These are phyloP conservation scores for Trachelus troglodyta DNA, from an alignment of 2,888 invertebrate genomes.

Conservation along the genomic window DNA sequence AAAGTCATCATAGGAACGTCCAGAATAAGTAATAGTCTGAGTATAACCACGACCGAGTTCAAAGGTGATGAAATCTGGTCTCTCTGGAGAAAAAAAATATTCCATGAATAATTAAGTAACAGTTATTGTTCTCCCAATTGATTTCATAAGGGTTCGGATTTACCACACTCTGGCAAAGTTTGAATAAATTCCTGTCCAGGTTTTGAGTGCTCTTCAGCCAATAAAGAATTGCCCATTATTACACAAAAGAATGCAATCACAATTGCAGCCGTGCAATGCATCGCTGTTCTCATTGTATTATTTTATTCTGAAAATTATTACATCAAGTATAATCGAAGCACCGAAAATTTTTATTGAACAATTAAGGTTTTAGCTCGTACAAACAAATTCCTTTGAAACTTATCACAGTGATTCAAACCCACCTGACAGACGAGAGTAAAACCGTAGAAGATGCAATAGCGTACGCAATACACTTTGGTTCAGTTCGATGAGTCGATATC, in stretches of 20 bases:
- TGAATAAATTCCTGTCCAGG: slow-evolving; percentile 31
- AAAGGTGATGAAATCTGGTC: slow-evolving; percentile 35
- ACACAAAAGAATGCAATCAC: not conserved
- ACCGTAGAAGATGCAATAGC: not conserved
- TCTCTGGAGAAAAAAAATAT: slow-evolving; percentile 27
- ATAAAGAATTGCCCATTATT: not conserved
- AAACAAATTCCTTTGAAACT: not conserved
- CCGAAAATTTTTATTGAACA: not conserved
- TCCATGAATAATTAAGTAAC: not conserved
- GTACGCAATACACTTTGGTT: not conserved
- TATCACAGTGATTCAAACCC: not conserved
- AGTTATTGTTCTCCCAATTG: not conserved
- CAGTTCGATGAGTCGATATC: not conserved
- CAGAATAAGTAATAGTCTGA: slow-evolving; percentile 22
- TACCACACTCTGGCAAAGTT: slow-evolving; percentile 33
- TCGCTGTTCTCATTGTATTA: not conserved
- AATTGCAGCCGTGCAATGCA: not conserved
- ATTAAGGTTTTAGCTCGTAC: not conserved
- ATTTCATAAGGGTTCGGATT: slow-evolving; percentile 6
- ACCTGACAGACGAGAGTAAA: not conserved
- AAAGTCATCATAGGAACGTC: slow-evolving; percentile 20
- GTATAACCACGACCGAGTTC: slow-evolving; percentile 36
- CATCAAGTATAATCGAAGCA: not conserved
- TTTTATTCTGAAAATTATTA: not conserved
- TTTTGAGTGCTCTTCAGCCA: slow-evolving; percentile 5